Base-by-base conservation (phyloP, 2,797 vertebrate genomes). In the Toxotes lorentzi region DNA sequence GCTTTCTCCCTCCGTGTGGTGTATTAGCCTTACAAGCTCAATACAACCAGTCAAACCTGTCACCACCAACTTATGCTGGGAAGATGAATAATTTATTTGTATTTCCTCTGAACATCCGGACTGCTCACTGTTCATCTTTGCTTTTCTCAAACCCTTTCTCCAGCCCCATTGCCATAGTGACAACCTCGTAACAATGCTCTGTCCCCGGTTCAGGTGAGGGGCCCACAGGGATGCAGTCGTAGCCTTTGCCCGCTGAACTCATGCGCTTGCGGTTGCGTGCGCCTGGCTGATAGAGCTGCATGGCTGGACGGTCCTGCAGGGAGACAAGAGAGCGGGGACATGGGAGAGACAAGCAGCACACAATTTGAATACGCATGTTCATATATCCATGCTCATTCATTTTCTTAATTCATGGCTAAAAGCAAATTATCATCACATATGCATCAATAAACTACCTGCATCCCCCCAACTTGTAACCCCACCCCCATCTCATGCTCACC, bases 221-320 rank as follows among this genome's bases (percentile, higher is more conserved):
- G 12, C 88, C 86, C 60, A 86, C 90, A 2, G 93, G 94, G 45
- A 87, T 66, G 88, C 94, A 95, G 82, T 97, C 97, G 0, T 92
- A 96, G 78, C 88, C 89, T 93, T 97, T 97, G 86, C 93, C 96
- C 35, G 94, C 89, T 9, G 94, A 95, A 77, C 94, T 96, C 93
- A 89, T 88, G 70, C 94, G 95, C 43, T 96, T 97, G 89, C 96
- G 95, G 89, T 95, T 96, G 87, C 95, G 95, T 54, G 95, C 94
- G 53, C 97, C 97, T 4, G 98, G 97, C 89, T 98, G 97, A 86
- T 98, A 97, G 19, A 98, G 90, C 94, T 98, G 97, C 97, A 98
- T 97, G 86, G 97, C 96, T 4, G 97, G 97, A 32, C 96, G 96
- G 90, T 98, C 97, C 98, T 99, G 93, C 81, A 75, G 78, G 77